These are phyloP conservation scores for Orycteropus afer DNA, from an alignment of 2,113 vertebrate species.

Conservation along the genomic window DNA sequence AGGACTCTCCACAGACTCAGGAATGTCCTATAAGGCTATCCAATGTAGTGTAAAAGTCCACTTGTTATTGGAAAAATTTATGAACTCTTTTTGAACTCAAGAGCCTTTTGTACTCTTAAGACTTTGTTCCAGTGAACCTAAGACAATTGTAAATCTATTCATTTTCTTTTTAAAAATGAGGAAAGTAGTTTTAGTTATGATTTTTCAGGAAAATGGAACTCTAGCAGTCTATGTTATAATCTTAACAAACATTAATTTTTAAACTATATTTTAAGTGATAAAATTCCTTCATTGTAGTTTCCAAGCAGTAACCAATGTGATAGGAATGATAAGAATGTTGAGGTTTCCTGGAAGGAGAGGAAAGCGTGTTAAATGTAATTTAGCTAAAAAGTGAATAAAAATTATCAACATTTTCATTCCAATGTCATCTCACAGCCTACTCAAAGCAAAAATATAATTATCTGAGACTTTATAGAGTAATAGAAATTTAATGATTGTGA, in stretches of 20 bases:
- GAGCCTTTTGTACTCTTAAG: not conserved
- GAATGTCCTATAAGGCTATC: not conserved
- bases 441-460: constrained; percentile 31
- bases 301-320: not conserved
- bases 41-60: not conserved
- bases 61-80: constrained; percentile 29
- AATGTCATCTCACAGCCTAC: not conserved
- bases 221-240: not conserved
- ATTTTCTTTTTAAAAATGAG: constrained; percentile 41
- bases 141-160: constrained; percentile 33
- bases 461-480: constrained; percentile 39
- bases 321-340: not conserved
- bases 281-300: not conserved
- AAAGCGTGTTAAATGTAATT: constrained; percentile 3
- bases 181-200: not conserved
- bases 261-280: constrained; percentile 33
- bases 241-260: constrained; percentile 52
- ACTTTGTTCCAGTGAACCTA: not conserved
- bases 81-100: constrained; percentile 19
- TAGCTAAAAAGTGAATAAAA: constrained; percentile 31
- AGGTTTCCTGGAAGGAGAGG: constrained; percentile 32
- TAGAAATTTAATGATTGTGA: constrained; percentile 59
- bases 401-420: constrained; percentile 19
- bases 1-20: not conserved
- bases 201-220: constrained; percentile 45